These are phyloP conservation scores for Scophthalmus maximus DNA, from an alignment of 2,113 vertebrate genomes.

Conservation along the genomic window DNA sequence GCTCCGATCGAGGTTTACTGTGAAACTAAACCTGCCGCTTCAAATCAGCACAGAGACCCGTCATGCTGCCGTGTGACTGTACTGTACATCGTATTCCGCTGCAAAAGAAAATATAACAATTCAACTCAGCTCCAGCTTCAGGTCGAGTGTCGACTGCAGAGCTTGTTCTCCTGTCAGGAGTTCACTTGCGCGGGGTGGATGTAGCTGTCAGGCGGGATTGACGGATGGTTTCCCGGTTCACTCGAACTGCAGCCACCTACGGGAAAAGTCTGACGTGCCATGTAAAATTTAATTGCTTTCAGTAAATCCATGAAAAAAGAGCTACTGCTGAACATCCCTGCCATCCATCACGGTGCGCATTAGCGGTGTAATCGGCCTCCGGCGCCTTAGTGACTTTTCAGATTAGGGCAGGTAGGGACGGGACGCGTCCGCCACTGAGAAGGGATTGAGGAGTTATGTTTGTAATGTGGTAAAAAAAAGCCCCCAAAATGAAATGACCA, in stretches of 20 bases:
- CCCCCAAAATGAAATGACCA: slow-evolving; percentile 25
- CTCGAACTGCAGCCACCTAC: slow-evolving; percentile 17
- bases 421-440: slow-evolving; percentile 12
- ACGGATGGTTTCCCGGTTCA: slow-evolving; percentile 24
- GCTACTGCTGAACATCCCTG: neutral
- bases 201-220: slow-evolving; percentile 18
- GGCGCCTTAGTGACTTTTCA: slow-evolving; percentile 43
- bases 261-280: slow-evolving; percentile 23
- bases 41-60: no score
- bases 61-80: no score
- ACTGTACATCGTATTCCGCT: no score
- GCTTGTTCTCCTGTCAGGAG: slow-evolving; percentile 17
- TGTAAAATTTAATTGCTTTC: slow-evolving; percentile 29
- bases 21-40: no score
- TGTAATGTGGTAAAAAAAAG: slow-evolving; percentile 28
- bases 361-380: slow-evolving; percentile 34
- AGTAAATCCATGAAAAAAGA: slow-evolving; percentile 34
- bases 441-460: slow-evolving; percentile 13
- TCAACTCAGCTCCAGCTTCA: neutral
- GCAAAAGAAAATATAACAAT: no score
- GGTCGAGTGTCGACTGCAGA: neutral
- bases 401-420: slow-evolving; percentile 17
- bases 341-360: slow-evolving; percentile 35
- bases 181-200: neutral
- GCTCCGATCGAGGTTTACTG: no score